A percentile compares a stretch with the other conserved stretches of the same genome.
These are phyloP conservation scores for Drosophila bifasciata DNA, from an alignment of 1,140 invertebrate genomes.

Conservation along the genomic window DNA sequence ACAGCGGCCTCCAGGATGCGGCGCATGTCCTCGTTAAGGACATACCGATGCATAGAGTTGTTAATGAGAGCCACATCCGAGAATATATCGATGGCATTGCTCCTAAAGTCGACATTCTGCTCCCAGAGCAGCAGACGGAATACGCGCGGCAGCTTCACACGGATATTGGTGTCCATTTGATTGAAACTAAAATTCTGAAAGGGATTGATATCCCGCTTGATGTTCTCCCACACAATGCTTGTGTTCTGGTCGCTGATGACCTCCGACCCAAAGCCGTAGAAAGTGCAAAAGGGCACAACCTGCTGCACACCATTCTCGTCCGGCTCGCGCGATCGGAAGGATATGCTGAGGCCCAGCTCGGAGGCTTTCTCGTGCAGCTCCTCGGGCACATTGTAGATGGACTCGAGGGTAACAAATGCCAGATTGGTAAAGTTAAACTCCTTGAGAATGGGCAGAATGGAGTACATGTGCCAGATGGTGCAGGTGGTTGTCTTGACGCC, in stretches of 20 bases:
- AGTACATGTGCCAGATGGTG: slow-evolving; percentile 73
- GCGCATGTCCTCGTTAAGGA: slow-evolving; percentile 55
- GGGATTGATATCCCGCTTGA: slow-evolving; percentile 50
- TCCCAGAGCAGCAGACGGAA: slow-evolving; percentile 54
- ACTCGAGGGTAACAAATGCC: slow-evolving; percentile 65
- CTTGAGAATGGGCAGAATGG: slow-evolving; percentile 69
- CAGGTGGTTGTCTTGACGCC: slow-evolving; percentile 42
- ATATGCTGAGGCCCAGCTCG: slow-evolving; percentile 52
- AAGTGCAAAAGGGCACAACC: slow-evolving; percentile 53
- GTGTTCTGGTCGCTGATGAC: slow-evolving; percentile 61
- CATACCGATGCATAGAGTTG: slow-evolving; percentile 72
- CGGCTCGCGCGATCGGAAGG: slow-evolving; percentile 33
- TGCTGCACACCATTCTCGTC: neutral
- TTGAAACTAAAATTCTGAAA: slow-evolving; percentile 9
- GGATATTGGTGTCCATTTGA: slow-evolving; percentile 54
- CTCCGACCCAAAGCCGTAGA: slow-evolving; percentile 42
- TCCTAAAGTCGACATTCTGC: slow-evolving; percentile 29
- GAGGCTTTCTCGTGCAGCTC: slow-evolving; percentile 30
- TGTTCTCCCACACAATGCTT: slow-evolving; percentile 62
- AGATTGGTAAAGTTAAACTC: slow-evolving; percentile 61
- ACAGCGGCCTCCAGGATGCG: slow-evolving; percentile 51
- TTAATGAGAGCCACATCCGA: slow-evolving; percentile 59
- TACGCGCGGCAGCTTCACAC: slow-evolving; percentile 45
- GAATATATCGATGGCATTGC: slow-evolving; percentile 30
- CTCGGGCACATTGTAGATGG: slow-evolving; percentile 58